Percentiles rank a stretch among this genome's conserved stretches.
Evolutionary conservation across 2,888 invertebrate genomes (phyloP).

Genomic region (Cremastobaeus sp.): DNA sequence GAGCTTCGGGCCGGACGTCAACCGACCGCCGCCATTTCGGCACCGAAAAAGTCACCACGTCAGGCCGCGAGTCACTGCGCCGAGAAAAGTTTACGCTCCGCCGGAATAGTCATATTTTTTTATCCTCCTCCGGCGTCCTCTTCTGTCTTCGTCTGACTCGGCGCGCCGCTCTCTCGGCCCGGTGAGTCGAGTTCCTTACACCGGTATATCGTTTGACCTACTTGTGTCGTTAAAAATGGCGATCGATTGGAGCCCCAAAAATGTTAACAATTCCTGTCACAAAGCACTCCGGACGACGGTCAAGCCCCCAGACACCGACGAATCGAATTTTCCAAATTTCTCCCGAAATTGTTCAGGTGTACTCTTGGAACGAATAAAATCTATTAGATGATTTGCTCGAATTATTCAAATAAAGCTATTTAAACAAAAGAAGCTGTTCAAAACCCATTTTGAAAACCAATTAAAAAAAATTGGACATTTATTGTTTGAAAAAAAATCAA

Average conservation of each 20-base stretch:
- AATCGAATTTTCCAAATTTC: no score
- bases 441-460: no score
- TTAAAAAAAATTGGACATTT: no score
- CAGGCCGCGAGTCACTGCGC: conserved; percentile 49
- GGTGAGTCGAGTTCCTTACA: conserved; percentile 57
- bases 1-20: conserved; percentile 21
- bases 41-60: conserved; percentile 54
- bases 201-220: conserved; percentile 61
- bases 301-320: background rate
- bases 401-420: no score
- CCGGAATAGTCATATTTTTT: conserved; percentile 56
- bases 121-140: conserved; percentile 42
- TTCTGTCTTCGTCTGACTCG: conserved; percentile 51
- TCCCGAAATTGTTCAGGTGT: no score
- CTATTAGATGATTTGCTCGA: no score
- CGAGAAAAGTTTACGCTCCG: conserved; percentile 56
- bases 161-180: conserved; percentile 46
- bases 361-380: no score
- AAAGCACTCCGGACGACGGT: conserved; percentile 1
- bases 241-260: conserved; percentile 48
- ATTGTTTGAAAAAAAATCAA: no score
- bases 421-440: no score
- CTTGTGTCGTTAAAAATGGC: conserved; percentile 57
- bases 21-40: conserved; percentile 61
- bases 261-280: conserved; percentile 21